Conservation (phyloP, 2,888 invertebrate species). For the Pelosia muscerda region DNA sequence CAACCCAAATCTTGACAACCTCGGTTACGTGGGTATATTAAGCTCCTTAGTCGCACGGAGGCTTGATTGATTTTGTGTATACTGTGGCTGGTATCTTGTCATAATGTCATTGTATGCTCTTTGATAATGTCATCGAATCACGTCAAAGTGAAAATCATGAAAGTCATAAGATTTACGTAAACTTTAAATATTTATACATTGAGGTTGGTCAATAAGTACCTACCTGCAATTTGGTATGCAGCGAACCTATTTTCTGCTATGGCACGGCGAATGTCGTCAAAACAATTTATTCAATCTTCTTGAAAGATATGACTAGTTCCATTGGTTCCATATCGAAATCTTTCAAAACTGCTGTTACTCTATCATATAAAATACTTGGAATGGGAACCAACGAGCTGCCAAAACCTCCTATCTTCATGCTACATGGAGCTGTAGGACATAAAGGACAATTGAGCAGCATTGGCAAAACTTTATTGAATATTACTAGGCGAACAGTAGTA, state of each 20-base stretch:
- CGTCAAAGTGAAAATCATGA: neutral
- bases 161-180: neutral
- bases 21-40: too few species aligned
- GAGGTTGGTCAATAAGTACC: neutral
- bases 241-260: neutral
- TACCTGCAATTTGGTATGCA: neutral
- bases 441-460: constrained; percentile 95
- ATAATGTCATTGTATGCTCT: too few species aligned
- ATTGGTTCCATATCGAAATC: constrained; percentile 20
- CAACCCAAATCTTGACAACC: too few species aligned
- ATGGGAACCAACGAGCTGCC: constrained; percentile 47
- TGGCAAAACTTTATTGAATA: constrained; percentile 90
- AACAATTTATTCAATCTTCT: neutral
- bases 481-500: constrained; percentile 91
- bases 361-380: constrained; percentile 74
- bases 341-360: constrained; percentile 57
- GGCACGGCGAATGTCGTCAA: neutral
- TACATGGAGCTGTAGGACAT: constrained; percentile 95
- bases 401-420: constrained; percentile 78
- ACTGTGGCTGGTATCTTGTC: too few species aligned
- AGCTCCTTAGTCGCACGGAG: too few species aligned
- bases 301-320: constrained; percentile 4
- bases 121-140: too few species aligned
- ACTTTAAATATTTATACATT: neutral
- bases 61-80: too few species aligned